A percentile compares a stretch with the other conserved stretches of the same genome.
Evolutionary conservation across 2,888 invertebrate genomes (phyloP).

Genomic region (Endomychus coccineus): DNA sequence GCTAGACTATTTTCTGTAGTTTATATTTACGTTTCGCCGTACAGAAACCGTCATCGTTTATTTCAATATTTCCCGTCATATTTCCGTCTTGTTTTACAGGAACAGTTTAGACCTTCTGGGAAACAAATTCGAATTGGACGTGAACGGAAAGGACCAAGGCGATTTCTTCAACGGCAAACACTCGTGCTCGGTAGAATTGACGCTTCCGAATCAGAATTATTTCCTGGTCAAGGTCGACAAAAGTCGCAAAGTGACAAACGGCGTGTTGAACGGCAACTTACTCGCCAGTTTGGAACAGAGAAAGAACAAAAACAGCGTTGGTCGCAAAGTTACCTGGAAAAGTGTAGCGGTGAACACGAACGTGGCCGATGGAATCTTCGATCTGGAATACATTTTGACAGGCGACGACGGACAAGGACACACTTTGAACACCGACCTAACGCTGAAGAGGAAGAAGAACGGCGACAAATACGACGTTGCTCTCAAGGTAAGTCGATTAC

Average conservation of each 20-base stretch:
- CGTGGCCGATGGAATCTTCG: slow-evolving; percentile 40
- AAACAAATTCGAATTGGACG: slow-evolving; percentile 45
- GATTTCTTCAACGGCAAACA: slow-evolving; percentile 43
- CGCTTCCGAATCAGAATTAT: slow-evolving; percentile 47
- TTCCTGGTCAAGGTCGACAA: slow-evolving; percentile 41
- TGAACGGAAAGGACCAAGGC: slow-evolving; percentile 44
- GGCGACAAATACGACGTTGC: slow-evolving; percentile 31
- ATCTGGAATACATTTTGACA: slow-evolving; percentile 38
- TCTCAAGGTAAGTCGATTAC: slow-evolving; percentile 24
- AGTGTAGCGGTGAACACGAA: slow-evolving; percentile 42
- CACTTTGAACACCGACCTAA: slow-evolving; percentile 32
- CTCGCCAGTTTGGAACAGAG: slow-evolving; percentile 37
- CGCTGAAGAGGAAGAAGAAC: slow-evolving; percentile 39
- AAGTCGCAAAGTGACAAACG: slow-evolving; percentile 29
- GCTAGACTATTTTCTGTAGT: background rate
- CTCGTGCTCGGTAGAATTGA: slow-evolving; percentile 45
- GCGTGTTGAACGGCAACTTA: slow-evolving; percentile 30
- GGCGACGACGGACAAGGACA: slow-evolving; percentile 34
- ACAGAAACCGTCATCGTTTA: no score
- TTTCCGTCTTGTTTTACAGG: slow-evolving; percentile 28
- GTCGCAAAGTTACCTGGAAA: slow-evolving; percentile 41
- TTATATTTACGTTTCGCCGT: no score
- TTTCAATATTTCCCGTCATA: slow-evolving; percentile 3
- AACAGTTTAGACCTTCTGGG: slow-evolving; percentile 48
- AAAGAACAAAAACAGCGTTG: slow-evolving; percentile 41